Conservation (phyloP, 2,797 vertebrate genomes). For the Leucoraja ocellata region DNA sequence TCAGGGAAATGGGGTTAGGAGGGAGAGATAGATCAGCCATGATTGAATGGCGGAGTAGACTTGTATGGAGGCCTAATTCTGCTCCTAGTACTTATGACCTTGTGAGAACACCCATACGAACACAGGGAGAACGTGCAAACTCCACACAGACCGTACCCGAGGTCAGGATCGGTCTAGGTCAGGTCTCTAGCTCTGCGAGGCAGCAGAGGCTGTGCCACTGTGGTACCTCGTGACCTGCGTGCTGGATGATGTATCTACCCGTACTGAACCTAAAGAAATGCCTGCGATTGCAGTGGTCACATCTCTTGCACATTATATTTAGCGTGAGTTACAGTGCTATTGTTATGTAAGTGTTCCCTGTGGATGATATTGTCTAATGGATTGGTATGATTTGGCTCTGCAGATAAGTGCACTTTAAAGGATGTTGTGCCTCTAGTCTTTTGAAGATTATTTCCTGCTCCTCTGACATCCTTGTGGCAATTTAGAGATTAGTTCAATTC, state of each 20-base stretch:
- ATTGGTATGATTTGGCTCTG: slow-evolving; percentile 14
- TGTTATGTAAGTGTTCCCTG: slow-evolving; percentile 19
- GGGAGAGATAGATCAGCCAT: too few species aligned
- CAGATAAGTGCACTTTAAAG: slow-evolving; percentile 20
- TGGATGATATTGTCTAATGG: slow-evolving; percentile 21
- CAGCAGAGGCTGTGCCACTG: too few species aligned
- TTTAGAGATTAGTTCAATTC: slow-evolving; percentile 22
- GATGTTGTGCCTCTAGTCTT: not conserved
- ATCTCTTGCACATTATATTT: slow-evolving; percentile 39
- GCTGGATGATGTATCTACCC: slow-evolving; percentile 37
- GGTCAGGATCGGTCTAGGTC: too few species aligned
- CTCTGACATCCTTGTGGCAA: not conserved
- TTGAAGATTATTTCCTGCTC: not conserved
- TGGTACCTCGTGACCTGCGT: slow-evolving; percentile 10
- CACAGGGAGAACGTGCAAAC: too few species aligned
- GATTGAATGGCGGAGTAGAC: too few species aligned
- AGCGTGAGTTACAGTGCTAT: not conserved
- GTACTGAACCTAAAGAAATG: slow-evolving; percentile 39
- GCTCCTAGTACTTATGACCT: too few species aligned
- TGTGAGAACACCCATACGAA: too few species aligned
- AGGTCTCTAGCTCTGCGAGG: too few species aligned
- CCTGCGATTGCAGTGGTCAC: slow-evolving; percentile 40
- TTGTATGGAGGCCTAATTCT: too few species aligned
- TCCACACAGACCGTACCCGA: too few species aligned
- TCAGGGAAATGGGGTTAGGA: too few species aligned